Percentiles rank a stretch among this genome's conserved stretches.
Evolutionary conservation across 2,113 vertebrate genomes (phyloP).

Genomic region (Phocoena sinus): DNA sequence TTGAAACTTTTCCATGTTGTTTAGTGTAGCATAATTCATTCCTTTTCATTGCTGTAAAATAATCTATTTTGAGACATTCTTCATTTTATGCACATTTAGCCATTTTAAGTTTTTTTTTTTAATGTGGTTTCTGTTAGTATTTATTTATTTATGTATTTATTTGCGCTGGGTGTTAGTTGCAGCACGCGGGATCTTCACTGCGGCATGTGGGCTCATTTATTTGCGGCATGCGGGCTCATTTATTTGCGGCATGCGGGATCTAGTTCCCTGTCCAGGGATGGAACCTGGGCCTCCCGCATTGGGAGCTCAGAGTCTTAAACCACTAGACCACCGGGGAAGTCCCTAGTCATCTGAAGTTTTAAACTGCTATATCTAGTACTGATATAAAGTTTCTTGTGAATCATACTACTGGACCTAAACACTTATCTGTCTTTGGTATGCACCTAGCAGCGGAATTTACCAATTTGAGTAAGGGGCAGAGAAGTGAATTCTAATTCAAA

Average conservation of each 20-base stretch:
- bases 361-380: not conserved
- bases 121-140: too few relatives aligned
- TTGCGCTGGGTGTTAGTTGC: too few relatives aligned
- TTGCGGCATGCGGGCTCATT: too few relatives aligned
- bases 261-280: too few relatives aligned
- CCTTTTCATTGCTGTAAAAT: not conserved
- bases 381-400: not conserved
- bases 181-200: too few relatives aligned
- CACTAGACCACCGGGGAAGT: too few relatives aligned
- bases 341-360: not conserved
- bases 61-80: not conserved
- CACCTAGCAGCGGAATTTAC: not conserved
- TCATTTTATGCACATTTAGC: not conserved
- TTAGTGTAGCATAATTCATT: not conserved
- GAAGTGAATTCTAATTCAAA: not conserved
- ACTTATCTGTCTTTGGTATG: not conserved
- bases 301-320: too few relatives aligned
- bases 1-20: not conserved
- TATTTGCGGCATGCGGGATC: too few relatives aligned
- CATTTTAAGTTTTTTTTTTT: too few relatives aligned
- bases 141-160: too few relatives aligned
- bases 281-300: too few relatives aligned
- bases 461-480: not conserved
- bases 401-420: not conserved
- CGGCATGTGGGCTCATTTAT: too few relatives aligned